Conservation (phyloP, 2,797 vertebrate species). For the Xiphorhynchus erythropygius region DNA sequence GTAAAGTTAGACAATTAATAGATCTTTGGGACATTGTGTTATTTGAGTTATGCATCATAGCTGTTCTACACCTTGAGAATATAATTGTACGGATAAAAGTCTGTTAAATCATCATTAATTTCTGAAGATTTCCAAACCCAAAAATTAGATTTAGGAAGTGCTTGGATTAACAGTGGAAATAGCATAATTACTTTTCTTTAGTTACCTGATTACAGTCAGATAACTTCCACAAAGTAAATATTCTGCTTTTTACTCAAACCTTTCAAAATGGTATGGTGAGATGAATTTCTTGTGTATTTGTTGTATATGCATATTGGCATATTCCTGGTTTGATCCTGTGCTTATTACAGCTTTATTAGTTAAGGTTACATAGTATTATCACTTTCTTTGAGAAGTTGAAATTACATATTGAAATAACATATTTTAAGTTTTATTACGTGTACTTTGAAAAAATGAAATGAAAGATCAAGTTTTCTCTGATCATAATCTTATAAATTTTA, state of each 20-base stretch:
- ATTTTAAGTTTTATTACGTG: neutral
- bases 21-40: neutral
- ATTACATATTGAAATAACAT: neutral
- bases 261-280: fast-evolving
- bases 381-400: neutral
- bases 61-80: neutral
- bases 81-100: neutral
- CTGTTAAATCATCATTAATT: neutral
- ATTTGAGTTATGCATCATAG: neutral
- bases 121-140: neutral
- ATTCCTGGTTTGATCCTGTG: neutral
- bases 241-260: neutral
- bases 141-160: neutral
- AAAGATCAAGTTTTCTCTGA: neutral
- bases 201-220: neutral
- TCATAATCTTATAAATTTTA: neutral
- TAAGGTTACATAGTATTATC: neutral
- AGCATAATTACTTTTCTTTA: neutral
- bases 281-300: neutral
- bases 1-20: neutral
- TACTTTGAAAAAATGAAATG: neutral
- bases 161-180: neutral
- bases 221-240: neutral
- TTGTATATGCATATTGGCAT: neutral
- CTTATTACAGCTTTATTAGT: neutral